Base-by-base conservation (phyloP, 2,888 invertebrate species). In the Drosophila affinis region DNA sequence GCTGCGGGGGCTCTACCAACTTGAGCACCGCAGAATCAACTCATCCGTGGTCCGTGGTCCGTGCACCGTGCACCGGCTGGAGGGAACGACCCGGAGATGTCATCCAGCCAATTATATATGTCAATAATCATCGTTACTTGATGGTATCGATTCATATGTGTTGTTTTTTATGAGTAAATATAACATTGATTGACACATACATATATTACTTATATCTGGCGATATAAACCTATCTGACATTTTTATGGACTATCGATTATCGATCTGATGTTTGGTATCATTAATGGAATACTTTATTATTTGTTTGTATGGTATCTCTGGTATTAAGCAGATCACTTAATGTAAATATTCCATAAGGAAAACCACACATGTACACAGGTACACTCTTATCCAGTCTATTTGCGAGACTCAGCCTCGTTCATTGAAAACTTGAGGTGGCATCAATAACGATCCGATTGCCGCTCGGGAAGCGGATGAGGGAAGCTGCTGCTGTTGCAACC, bases 401-500 rank as follows among this genome's bases (percentile, higher is more conserved):
- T 48, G 9, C 59, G 7, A 49, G 47, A 44, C 10, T 39, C 14
- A 34, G 39, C 39, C 60, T 60, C 48, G 18, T 49, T 60, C 29
- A 51, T 5, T 7, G 61, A 44, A 44, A 61, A 14, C 14, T 62
- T 49, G 29, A 21, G 17, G 27, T 10, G 44, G 49, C 44, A 49
- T 49, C 39, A 14, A 51, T 24, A 29, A 62, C 49, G 44, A 62
- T 32, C 32, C 29, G 29, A 62, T 61, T 17, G 44, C 49, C 61
- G 39, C 39, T 34, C 3, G 62, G 53, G 54, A n/a, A 17, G 2
- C 17, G 18, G 52, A 17, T 45, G 54, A 45, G n/a, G 3, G n/a
- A 27, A 53, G 55, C n/a, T 27, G 17, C 52, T 45, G 34, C 52
- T 49, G 34, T 24, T 29, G 34, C 49, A 45, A 21, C 7, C 10